Percentiles rank a stretch among this genome's conserved stretches.
phyloP scores from a whole-genome alignment of 2,888 invertebrate genomes.

The Torymus aiolomorphi region DNA sequence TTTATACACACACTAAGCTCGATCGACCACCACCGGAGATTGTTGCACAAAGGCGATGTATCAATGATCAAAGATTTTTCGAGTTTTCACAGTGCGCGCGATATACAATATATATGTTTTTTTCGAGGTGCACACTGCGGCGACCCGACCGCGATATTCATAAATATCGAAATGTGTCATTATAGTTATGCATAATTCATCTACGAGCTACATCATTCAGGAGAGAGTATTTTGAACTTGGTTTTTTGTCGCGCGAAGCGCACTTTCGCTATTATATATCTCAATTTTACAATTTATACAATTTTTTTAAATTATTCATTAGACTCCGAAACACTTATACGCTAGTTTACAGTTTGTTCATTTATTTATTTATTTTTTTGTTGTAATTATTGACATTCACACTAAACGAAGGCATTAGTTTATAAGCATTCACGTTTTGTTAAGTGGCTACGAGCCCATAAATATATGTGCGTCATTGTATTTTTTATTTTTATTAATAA shows the following conservation, averaged over 20 bases:
- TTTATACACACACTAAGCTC: conserved; percentile 40
- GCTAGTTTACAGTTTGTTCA: conserved; percentile 36
- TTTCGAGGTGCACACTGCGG: conserved; percentile 1
- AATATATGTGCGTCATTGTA: conserved; percentile 33
- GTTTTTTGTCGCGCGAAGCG: conserved; percentile 28
- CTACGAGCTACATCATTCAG: conserved; percentile 37
- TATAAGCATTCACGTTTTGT: conserved; percentile 37
- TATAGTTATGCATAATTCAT: conserved; percentile 8
- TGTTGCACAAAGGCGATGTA: neutral
- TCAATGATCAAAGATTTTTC: conserved; percentile 20
- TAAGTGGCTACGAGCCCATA: conserved; percentile 50
- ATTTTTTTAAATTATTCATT: conserved; percentile 26
- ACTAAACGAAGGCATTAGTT: conserved; percentile 51
- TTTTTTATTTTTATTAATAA: conserved; percentile 16
- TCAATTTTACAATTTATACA: conserved; percentile 54
- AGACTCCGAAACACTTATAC: conserved; percentile 33
- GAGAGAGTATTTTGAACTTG: conserved; percentile 53
- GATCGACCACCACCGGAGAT: conserved; percentile 16
- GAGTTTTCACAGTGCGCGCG: conserved; percentile 1
- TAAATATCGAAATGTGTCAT: conserved; percentile 37
- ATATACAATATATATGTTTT: neutral
- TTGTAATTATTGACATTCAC: conserved; percentile 49
- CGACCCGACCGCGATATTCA: conserved; percentile 21
- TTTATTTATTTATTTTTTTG: conserved; percentile 12
- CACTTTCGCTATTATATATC: conserved; percentile 40